Base-by-base conservation (phyloP, 2,797 vertebrate genomes). In the Alosa sapidissima region DNA sequence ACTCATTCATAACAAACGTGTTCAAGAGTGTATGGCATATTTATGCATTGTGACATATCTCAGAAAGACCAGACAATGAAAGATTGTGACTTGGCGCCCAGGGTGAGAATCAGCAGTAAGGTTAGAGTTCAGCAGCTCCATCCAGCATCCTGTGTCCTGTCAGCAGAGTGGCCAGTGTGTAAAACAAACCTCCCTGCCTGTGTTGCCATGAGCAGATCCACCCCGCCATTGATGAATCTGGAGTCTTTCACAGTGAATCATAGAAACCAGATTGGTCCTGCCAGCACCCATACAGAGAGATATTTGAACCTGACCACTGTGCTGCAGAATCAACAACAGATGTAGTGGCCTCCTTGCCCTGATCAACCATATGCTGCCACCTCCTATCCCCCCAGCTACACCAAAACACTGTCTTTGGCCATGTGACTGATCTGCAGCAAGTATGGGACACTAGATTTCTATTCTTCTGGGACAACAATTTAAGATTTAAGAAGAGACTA, bases 191-290 rank as follows among this genome's bases (percentile, higher is more conserved):
- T 41, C 24, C 55, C 48, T 14, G 7, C 60, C 60, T 84, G 19
- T 24, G 72, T 24, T 33, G 2, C 7, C 51, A 16, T 5, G 24
- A 85, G 60, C 72, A 87, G 85, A 87, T 47, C 82, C 41, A 78
- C 68, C 52, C 75, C 78, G 36, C 75, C 82, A 45, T 51, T 87
- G 87, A 89, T 88, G 72, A 87, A 89, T 88, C 72, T 85, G 86
- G 47, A 33, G 55, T 19, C 52, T 72, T 62, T 87, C 81, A 85
- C 78, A 83, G 62, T 85, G 85, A 90, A 88, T 88, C 72, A 83
- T 75, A 85, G 81, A 88, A 88, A 89, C 84, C 88, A 91, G 90
- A 90, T 90, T 90, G 88, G 84, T 81, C 83, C 87, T 91, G 91
- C 89, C 90, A 89, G 41, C 84, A 78, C 83, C 86, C 89, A 90